Conservation (phyloP, 2,113 vertebrate species). For the Hyaena hyaena region DNA sequence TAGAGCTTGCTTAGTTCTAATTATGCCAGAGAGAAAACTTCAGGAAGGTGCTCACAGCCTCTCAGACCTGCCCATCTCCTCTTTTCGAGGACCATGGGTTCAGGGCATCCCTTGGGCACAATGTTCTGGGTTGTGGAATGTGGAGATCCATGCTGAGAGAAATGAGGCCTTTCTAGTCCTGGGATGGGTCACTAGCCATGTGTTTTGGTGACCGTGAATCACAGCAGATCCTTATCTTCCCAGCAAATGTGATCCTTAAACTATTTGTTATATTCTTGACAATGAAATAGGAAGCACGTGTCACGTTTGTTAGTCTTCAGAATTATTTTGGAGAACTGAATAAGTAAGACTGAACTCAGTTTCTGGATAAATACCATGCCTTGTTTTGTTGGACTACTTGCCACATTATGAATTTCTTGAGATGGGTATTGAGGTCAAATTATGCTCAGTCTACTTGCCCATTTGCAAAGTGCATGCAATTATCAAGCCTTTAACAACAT, state of each 20-base stretch:
- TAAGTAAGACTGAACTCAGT: background rate
- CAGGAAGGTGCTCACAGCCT: background rate
- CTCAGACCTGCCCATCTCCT: accelerated
- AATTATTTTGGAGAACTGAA: slow-evolving; percentile 40
- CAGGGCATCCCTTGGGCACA: background rate
- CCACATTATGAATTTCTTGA: background rate
- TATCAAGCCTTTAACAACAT: background rate
- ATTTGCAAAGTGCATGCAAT: background rate
- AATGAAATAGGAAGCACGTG: slow-evolving; percentile 30
- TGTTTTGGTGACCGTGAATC: background rate
- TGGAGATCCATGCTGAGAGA: background rate
- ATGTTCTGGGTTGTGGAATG: background rate
- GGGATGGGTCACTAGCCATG: background rate
- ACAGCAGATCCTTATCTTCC: background rate
- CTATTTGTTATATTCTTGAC: background rate
- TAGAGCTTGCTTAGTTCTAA: background rate
- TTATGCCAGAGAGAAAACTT: background rate
- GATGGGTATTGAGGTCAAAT: background rate
- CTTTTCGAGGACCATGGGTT: background rate
- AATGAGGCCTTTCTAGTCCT: background rate
- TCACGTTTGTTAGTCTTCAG: slow-evolving; percentile 20
- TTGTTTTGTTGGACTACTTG: background rate
- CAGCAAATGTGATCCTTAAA: background rate
- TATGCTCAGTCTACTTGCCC: background rate
- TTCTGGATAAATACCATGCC: background rate